Conservation (phyloP, 2,797 vertebrate genomes). For the Helostoma temminkii region DNA sequence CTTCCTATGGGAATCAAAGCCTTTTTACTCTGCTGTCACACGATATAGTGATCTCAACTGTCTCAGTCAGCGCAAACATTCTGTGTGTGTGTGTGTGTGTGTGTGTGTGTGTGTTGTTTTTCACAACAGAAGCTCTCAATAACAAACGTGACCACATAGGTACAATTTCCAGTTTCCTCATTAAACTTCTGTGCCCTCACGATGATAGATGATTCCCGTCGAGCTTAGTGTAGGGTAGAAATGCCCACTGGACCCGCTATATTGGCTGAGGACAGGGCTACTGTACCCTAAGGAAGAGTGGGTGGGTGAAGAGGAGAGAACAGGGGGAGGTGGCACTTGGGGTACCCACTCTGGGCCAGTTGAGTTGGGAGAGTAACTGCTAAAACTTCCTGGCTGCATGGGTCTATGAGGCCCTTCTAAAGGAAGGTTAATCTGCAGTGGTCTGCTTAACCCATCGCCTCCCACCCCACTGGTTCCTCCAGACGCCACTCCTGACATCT, state of each 20-base stretch:
- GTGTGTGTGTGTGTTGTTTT: conserved; percentile 37
- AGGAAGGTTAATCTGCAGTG: conserved; percentile 86
- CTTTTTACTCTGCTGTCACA: conserved; percentile 70
- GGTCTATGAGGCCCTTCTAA: conserved; percentile 88
- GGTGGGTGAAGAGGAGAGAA: conserved; percentile 83
- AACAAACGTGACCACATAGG: conserved; percentile 46
- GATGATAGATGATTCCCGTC: conserved; percentile 87
- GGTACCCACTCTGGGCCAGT: conserved; percentile 81
- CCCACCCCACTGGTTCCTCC: conserved; percentile 78
- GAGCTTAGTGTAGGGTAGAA: conserved; percentile 91
- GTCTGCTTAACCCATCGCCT: conserved; percentile 82
- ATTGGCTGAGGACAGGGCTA: conserved; percentile 91
- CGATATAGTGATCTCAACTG: conserved; percentile 70
- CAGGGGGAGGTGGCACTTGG: conserved; percentile 75
- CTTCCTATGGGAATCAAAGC: conserved; percentile 85
- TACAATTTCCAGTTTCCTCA: conserved; percentile 32
- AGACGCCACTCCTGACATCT: conserved; percentile 87
- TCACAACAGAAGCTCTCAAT: conserved; percentile 38
- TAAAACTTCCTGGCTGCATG: conserved; percentile 87
- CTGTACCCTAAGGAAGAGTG: conserved; percentile 87
- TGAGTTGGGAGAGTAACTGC: conserved; percentile 86
- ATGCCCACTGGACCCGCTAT: conserved; percentile 87
- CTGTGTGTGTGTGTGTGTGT: conserved; percentile 34
- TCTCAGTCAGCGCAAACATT: conserved; percentile 76
- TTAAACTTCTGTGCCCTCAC: conserved; percentile 96